A percentile compares a stretch with the other conserved stretches of the same genome.
phyloP scores from a whole-genome alignment of 92 coral and sea anemone genomes.

The Porites evermanni region DNA sequence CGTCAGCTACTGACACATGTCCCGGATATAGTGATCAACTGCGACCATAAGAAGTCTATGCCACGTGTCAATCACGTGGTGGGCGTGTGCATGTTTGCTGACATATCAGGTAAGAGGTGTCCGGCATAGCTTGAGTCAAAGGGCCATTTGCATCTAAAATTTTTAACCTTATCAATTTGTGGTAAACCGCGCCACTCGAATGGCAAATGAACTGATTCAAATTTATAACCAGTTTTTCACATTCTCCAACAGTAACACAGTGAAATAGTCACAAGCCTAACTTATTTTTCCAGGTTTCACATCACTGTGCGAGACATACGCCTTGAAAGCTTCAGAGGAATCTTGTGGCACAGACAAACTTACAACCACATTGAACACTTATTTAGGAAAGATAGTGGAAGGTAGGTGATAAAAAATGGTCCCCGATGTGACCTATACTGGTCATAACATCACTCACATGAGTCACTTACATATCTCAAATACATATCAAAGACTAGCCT shows the following conservation, averaged over 20 bases:
- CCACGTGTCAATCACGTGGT: slow-evolving; percentile 84
- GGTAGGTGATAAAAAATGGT: slow-evolving; percentile 51
- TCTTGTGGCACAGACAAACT: slow-evolving; percentile 96
- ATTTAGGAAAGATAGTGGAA: slow-evolving; percentile 96
- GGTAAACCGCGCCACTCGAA: no score
- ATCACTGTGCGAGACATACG: slow-evolving; percentile 91
- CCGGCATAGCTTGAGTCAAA: no score
- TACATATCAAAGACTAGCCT: no score
- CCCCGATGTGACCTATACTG: no score
- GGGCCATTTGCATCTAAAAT: no score
- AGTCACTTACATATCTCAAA: no score
- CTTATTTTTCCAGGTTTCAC: slow-evolving; percentile 80
- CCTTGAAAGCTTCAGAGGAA: slow-evolving; percentile 61
- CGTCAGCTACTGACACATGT: slow-evolving; percentile 98
- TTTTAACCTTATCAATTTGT: no score
- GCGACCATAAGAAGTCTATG: slow-evolving; percentile 91
- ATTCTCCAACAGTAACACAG: background rate
- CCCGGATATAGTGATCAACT: slow-evolving; percentile 94
- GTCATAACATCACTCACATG: no score
- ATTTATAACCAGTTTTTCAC: no score
- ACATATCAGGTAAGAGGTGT: slow-evolving; percentile 82
- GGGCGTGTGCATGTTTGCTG: slow-evolving; percentile 97
- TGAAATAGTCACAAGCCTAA: background rate
- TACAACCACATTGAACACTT: slow-evolving; percentile 88
- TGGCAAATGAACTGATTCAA: background rate